Evolutionary conservation across 2,797 vertebrate genomes (phyloP).

Genomic region (Huso huso): DNA sequence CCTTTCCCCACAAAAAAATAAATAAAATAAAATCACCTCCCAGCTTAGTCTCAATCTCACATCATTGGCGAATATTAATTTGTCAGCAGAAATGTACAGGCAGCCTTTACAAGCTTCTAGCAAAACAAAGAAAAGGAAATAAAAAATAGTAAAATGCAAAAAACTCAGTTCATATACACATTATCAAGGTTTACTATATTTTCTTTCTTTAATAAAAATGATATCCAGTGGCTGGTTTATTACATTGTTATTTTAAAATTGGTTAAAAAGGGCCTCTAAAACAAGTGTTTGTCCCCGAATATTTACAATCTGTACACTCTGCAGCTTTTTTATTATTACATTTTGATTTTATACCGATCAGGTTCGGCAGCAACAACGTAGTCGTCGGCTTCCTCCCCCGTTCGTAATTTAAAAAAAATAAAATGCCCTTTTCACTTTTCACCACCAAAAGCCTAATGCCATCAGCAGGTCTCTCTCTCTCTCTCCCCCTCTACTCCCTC

Average conservation of each 20-base stretch:
- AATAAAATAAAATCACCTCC: neutral
- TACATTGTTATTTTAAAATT: conserved; percentile 59
- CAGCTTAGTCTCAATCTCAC: conserved; percentile 36
- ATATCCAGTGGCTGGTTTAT: conserved; percentile 83
- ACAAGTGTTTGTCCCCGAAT: conserved; percentile 60
- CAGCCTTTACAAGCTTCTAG: conserved; percentile 61
- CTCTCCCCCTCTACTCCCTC: neutral
- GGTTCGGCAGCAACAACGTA: conserved; percentile 79
- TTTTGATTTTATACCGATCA: conserved; percentile 48
- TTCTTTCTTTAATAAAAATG: conserved; percentile 78
- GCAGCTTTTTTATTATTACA: conserved; percentile 61
- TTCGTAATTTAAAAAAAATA: conserved; percentile 48
- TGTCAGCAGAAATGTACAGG: conserved; percentile 39
- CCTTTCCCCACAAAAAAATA: neutral
- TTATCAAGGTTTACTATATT: conserved; percentile 65
- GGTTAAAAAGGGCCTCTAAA: conserved; percentile 76
- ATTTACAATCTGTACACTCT: conserved; percentile 79
- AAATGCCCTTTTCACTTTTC: conserved; percentile 41
- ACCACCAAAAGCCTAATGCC: conserved; percentile 47
- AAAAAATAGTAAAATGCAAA: conserved; percentile 47
- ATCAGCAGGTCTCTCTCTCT: conserved; percentile 35
- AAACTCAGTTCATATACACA: conserved; percentile 76
- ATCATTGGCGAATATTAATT: conserved; percentile 42
- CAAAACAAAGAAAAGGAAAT: conserved; percentile 54
- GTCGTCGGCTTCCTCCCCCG: conserved; percentile 29